Base-by-base conservation (phyloP, 2,797 vertebrate genomes). In the Sebastes ruberrimus region DNA sequence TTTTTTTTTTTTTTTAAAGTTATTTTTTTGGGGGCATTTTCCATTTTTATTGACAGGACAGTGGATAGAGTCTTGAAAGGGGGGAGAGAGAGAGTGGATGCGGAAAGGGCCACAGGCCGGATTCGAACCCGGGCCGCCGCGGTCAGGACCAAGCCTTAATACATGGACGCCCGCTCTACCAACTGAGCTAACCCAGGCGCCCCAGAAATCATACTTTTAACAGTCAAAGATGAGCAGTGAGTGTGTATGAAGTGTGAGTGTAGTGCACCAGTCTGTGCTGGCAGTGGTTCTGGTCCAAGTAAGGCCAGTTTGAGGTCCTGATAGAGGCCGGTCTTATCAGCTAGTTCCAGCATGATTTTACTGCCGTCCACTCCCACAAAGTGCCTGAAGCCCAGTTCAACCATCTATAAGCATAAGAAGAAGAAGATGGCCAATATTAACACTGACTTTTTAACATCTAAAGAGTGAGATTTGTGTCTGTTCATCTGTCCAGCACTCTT, bases 331-430 rank as follows among this genome's bases (percentile, higher is more conserved):
- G 63, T 73, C 8, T 42, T 4, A 0, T 18, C 69, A 35, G 86
- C 86, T 10, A 22, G 20, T 1, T 68, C 52, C 73, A 90, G 62
- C 82, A 90, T 80, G 4, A 27, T 52, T 25, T 71, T 16, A 38
- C 82, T 86, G 55, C 78, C 67, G 18, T 90, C 88, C 20, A 88
- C 80, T 7, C 82, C 86, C 16, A 81, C 82, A 73, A 88, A 86
- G 61, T 66, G 46, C 27, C 30, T 83, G 82, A 90, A 90, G 70
- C 86, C 88, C 52, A 32, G 11, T 16, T 75, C n/a, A 23, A 0
- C 11, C 88, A 90, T 85, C 86, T 89, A 35, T 0, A 28, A 23
- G 49, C 53, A 77, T 1, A 11, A 30, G 7, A 59, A 22, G 5
- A 11, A 18, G 6, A 30, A 10, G 5, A 56, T 4, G 20, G 27